Conservation (phyloP, 1,140 invertebrate genomes). For the Tetramorium parvispinum region DNA sequence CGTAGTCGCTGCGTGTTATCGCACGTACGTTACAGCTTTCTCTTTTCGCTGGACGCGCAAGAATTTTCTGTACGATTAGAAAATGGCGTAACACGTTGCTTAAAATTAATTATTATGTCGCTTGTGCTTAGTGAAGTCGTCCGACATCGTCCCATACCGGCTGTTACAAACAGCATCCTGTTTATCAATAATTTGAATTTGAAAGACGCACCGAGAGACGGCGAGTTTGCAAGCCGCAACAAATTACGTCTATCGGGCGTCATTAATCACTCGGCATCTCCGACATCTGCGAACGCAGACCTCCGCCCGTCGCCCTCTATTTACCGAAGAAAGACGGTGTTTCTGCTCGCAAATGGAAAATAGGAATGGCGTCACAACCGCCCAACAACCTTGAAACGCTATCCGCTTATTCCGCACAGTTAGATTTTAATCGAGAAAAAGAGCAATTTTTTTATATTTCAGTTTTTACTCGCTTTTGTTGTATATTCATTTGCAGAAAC, state of each 20-base stretch:
- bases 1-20: background rate
- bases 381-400: conserved; percentile 25
- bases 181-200: conserved; percentile 77
- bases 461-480: background rate
- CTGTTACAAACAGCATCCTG: conserved; percentile 74
- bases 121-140: conserved; percentile 80
- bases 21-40: background rate
- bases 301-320: conserved; percentile 15
- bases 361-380: conserved; percentile 18
- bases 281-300: conserved; percentile 69
- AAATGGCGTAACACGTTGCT: conserved; percentile 75
- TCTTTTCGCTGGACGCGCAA: background rate
- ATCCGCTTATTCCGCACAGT: background rate
- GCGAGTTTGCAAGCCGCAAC: conserved; percentile 71
- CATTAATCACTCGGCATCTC: conserved; percentile 74
- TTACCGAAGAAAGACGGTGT: conserved; percentile 49
- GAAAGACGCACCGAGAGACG: conserved; percentile 72
- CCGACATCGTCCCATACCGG: conserved; percentile 64
- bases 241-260: conserved; percentile 75
- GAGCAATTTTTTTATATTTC: background rate
- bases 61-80: background rate
- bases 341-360: conserved; percentile 55
- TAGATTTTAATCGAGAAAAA: conserved; percentile 1
- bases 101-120: conserved; percentile 83
- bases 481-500: background rate